Evolutionary conservation across 2,113 vertebrate genomes (phyloP).

Genomic region (Nesoenas mayeri): DNA sequence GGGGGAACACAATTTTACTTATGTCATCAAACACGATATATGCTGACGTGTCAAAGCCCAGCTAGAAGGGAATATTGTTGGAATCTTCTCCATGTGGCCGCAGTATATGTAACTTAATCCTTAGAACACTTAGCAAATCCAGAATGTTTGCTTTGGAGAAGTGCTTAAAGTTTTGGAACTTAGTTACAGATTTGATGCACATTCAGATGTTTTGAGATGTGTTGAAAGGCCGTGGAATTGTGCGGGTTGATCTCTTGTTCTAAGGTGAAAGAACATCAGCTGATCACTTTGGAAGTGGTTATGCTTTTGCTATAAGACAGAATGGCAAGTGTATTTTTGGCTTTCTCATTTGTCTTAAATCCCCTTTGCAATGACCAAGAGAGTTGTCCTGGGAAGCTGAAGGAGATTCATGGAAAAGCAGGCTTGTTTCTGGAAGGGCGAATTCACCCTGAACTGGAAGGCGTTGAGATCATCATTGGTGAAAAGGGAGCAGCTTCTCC

Average conservation of each 20-base stretch:
- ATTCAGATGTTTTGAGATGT: not conserved
- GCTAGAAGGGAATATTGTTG: not conserved
- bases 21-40: not conserved
- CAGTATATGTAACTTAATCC: not conserved
- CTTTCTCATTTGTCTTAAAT: slow-evolving; percentile 17
- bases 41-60: not conserved
- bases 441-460: slow-evolving; percentile 89
- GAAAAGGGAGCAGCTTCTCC: slow-evolving; percentile 82
- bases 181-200: not conserved
- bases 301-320: not conserved
- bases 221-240: not conserved
- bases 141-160: not conserved
- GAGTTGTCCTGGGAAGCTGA: slow-evolving; percentile 91
- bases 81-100: not conserved
- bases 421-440: slow-evolving; percentile 92
- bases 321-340: not conserved
- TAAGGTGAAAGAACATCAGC: not conserved
- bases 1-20: not conserved
- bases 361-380: slow-evolving; percentile 74
- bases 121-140: not conserved
- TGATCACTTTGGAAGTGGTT: not conserved
- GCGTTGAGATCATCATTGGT: slow-evolving; percentile 92
- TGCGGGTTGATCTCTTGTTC: not conserved
- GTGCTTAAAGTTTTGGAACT: not conserved
- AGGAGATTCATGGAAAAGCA: slow-evolving; percentile 90